Conservation (phyloP, 1,140 invertebrate species). For the Caenorhabditis inopinata region DNA sequence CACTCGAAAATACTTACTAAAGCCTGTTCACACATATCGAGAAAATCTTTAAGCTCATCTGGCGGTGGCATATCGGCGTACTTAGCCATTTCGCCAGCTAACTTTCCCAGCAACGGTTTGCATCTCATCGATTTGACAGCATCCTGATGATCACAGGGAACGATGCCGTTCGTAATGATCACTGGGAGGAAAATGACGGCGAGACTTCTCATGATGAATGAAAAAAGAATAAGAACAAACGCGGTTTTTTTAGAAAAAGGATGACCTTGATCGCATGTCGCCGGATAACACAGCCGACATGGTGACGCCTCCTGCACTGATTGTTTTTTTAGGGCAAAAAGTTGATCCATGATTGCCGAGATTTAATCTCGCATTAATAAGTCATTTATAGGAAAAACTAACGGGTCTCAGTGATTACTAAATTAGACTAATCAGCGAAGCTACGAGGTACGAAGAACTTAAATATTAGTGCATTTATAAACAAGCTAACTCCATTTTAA, state of each 20-base stretch:
- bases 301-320: not conserved
- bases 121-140: not conserved
- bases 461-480: too few species aligned
- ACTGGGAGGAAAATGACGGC: not conserved
- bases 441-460: too few species aligned
- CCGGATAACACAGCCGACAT: not conserved
- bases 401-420: too few species aligned
- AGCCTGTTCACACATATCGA: not conserved
- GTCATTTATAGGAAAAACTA: too few species aligned
- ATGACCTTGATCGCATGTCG: not conserved
- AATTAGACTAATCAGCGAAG: too few species aligned
- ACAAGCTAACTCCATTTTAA: too few species aligned
- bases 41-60: not conserved
- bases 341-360: not conserved
- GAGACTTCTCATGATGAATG: not conserved
- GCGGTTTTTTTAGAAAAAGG: not conserved
- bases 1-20: not conserved
- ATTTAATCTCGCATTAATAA: too few species aligned
- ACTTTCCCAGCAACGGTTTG: not conserved
- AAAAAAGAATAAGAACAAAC: not conserved
- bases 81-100: not conserved
- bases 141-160: constrained; percentile 5
- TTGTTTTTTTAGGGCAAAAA: not conserved
- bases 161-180: not conserved
- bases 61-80: not conserved